Percentiles rank a stretch among this genome's conserved stretches.
Conservation (phyloP, 2,888 invertebrate species). For the Lydus trimaculatus region DNA sequence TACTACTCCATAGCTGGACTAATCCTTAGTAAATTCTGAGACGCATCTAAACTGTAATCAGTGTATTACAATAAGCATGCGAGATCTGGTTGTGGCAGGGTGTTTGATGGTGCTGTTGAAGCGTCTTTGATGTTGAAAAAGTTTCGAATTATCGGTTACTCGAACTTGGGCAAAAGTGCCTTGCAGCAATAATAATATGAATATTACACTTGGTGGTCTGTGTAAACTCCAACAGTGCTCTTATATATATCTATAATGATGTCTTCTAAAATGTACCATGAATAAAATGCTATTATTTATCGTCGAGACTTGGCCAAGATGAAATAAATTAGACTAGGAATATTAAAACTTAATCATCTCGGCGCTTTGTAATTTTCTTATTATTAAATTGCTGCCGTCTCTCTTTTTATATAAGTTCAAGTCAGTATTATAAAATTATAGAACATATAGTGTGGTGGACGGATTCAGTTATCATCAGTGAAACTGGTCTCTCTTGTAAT, state of each 20-base stretch:
- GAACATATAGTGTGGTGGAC: background rate
- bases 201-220: slow-evolving; percentile 5
- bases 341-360: slow-evolving; percentile 27
- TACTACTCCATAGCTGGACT: too few species aligned
- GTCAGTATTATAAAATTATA: slow-evolving; percentile 9
- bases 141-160: background rate
- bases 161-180: background rate
- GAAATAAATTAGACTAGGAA: slow-evolving; percentile 27
- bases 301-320: slow-evolving; percentile 19
- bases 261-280: background rate
- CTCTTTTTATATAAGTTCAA: slow-evolving; percentile 14
- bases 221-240: background rate
- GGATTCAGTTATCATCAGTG: background rate
- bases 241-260: background rate
- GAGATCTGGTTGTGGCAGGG: too few species aligned
- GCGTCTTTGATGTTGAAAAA: background rate
- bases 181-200: background rate
- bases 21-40: too few species aligned
- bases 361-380: slow-evolving; percentile 27
- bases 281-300: slow-evolving; percentile 2
- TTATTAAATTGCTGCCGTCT: slow-evolving; percentile 21
- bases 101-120: too few species aligned
- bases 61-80: too few species aligned
- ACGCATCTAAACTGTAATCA: too few species aligned
- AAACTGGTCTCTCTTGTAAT: background rate